Base-by-base conservation (phyloP, 37 sponge, comb jelly and placozoan species). In the Oscarella lobularis region DNA sequence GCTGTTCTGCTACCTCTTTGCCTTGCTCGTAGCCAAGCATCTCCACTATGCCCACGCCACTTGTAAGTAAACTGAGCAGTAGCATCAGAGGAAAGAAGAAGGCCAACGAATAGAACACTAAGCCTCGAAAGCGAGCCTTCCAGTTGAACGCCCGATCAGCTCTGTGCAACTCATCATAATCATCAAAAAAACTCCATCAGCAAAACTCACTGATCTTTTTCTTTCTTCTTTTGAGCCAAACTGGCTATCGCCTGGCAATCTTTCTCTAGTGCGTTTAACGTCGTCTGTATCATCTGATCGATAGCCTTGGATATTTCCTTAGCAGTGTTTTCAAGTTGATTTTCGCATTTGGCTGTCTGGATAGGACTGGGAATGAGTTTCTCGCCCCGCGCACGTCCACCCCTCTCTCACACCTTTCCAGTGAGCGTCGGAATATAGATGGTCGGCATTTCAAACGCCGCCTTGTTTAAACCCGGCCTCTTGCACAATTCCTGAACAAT, bases 391-490 rank as follows among this genome's bases (percentile, higher is more conserved):
- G 2, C 3, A 6, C 3, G 5, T 75, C 2, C 5, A 20, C 38
- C 9, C 33, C 20, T 1, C 31, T 35, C 36, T 27, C 1, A 3
- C 38, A 85, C 82, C 82, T 81, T 81, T 35, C 39, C 85, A 38
- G 82, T 81, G 6, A 88, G 77, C 33, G 78, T 54, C 0, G 89
- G 89, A 4, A 88, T 66, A 67, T 70, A 88, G 31, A 88, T 88
- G 29, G 89, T 81, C 3, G 89, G 89, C 85, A 88, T 88, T 66
- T 88, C 85, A 78, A 88, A 85, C 20, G 84, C 89, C 35, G 89
- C 74, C 66, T 74, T 85, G 75, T 88, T 88, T 36, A 88, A 78
- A 9, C 89, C 89, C 0, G 83, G 89, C 66, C 89, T 48, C 66
- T 88, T 88, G 80, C 89, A 88, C 34, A 88, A 80, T 41, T 88